Base-by-base conservation (phyloP, 2,888 invertebrate species). In the Ctenicera cuprea region DNA sequence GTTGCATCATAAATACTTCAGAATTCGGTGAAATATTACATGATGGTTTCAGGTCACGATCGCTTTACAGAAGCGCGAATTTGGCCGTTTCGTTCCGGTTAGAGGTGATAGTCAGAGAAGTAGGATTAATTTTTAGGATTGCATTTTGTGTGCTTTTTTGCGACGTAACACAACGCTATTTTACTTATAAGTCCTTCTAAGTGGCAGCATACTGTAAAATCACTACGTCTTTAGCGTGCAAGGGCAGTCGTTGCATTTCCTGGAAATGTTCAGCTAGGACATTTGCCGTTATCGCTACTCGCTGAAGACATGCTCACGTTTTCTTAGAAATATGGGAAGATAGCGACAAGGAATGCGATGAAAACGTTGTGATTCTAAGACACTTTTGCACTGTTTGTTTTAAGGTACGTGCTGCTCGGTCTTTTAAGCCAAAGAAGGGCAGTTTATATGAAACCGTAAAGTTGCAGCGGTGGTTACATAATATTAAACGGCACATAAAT, bases 21-120 rank as follows among this genome's bases (percentile, higher is more conserved):
- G 50, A 37, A 48, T 50, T 37, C 26, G 64, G 33, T 64, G 50
- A 64, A 64, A 50, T 64, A 64, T 50, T 64, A 37, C 37, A 50
- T 48, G 50, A 64, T 50, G 64, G 50, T 64, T 64, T 64, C 64
- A 48, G 45, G 64, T 64, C 64, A 64, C 64, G 64, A 64, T 64
- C 50, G 18, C 64, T 16, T 30, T 50, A 20, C 5, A 50, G 37
- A 64, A 64, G 48, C 50, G 48, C 20, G 50, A 64, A 64, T 50
- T 64, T 64, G 33, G 41, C 14, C n/a, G 50, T 64, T 45, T 45
- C 62, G 62, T 16, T 63, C 59, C 30, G 12, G 38, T 59, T 59
- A 12, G 18, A 20, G 16, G 59, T 38, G 11, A 59, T 38, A 57
- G 37, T 14, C 57, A 50, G 16, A 57, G 38, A 38, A 59, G 22